A percentile compares a stretch with the other conserved stretches of the same genome.
Conservation (phyloP, 2,113 vertebrate genomes). For the Hippocampus abdominalis region DNA sequence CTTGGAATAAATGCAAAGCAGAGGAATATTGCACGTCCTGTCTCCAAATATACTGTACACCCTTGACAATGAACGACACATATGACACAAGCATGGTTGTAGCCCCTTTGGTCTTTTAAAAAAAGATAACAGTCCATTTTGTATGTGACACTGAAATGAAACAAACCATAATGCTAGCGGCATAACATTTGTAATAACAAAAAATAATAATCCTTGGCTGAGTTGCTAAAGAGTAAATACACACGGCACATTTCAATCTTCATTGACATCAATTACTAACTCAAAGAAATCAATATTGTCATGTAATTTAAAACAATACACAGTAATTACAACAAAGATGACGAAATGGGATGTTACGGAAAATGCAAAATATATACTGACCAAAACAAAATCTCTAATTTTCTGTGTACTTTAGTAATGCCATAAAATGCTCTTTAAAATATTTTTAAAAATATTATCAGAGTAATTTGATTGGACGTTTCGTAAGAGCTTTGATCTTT, state of each 20-base stretch:
- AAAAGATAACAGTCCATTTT: slow-evolving; percentile 65
- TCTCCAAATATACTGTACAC: not conserved
- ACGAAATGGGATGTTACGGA: no score
- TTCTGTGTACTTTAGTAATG: not conserved
- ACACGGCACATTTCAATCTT: slow-evolving; percentile 5
- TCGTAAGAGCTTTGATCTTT: no score
- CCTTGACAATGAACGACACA: not conserved
- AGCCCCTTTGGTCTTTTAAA: slow-evolving; percentile 53
- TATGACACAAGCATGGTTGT: slow-evolving; percentile 17
- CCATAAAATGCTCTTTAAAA: not conserved
- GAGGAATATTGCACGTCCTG: not conserved
- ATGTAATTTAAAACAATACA: not conserved
- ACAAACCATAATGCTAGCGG: not conserved
- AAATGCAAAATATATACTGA: not conserved
- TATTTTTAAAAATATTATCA: no score
- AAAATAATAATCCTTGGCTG: slow-evolving; percentile 48
- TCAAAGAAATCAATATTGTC: not conserved
- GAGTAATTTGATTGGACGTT: no score
- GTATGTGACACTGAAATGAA: slow-evolving; percentile 18
- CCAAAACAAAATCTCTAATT: not conserved
- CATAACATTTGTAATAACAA: slow-evolving; percentile 18
- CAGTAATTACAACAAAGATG: not conserved
- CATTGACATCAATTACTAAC: not conserved
- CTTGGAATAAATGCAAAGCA: not conserved
- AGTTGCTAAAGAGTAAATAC: slow-evolving; percentile 27